Conservation (phyloP, 2,888 invertebrate species). For the Polydrusus tereticollis region DNA sequence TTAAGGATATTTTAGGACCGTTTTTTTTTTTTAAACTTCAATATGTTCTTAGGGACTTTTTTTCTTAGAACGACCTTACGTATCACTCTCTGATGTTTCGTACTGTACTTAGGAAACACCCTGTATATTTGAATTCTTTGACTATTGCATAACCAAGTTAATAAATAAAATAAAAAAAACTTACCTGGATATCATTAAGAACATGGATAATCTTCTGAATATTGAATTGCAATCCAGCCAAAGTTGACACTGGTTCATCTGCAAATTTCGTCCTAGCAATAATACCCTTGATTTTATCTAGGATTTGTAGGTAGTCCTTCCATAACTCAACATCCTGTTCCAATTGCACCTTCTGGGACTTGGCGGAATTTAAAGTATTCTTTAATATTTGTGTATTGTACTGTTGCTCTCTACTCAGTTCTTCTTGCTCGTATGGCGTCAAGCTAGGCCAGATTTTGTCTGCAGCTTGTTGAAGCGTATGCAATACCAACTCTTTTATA, state of each 20-base stretch:
- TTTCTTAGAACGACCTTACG: too few relatives aligned
- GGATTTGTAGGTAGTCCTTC: conserved; percentile 84
- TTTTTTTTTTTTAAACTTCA: too few relatives aligned
- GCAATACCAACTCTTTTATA: conserved; percentile 84
- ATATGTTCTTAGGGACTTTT: too few relatives aligned
- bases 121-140: neutral
- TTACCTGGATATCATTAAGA: conserved; percentile 80
- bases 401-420: conserved; percentile 84
- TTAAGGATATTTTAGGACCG: too few relatives aligned
- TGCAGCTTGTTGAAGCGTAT: conserved; percentile 85
- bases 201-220: conserved; percentile 87
- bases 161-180: conserved; percentile 58
- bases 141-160: neutral
- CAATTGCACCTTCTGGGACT: conserved; percentile 82
- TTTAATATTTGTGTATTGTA: conserved; percentile 85
- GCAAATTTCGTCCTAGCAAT: conserved; percentile 81
- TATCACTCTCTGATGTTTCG: too few relatives aligned
- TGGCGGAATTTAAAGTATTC: conserved; percentile 86
- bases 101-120: neutral
- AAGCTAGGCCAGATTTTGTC: conserved; percentile 92
- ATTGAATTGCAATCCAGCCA: conserved; percentile 86
- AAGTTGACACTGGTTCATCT: conserved; percentile 84
- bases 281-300: conserved; percentile 83
- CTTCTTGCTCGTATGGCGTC: conserved; percentile 84
- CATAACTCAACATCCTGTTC: conserved; percentile 88